These are phyloP conservation scores for Pseudomyrmex flavicornis DNA, from an alignment of 1,140 invertebrate species.

Conservation along the genomic window DNA sequence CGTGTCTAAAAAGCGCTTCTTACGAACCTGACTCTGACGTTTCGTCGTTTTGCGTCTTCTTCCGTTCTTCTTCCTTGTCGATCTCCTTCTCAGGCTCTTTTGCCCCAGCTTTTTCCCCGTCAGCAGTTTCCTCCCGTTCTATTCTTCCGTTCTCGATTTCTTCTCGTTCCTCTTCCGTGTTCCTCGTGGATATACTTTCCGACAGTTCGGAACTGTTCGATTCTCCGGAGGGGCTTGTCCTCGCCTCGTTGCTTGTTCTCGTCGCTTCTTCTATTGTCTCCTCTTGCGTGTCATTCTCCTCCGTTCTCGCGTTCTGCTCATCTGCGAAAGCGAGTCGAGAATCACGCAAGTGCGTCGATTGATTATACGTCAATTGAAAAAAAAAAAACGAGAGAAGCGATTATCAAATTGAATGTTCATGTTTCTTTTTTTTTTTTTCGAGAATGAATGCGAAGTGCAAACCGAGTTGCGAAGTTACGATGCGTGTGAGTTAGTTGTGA, in stretches of 20 bases:
- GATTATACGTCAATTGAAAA: not conserved
- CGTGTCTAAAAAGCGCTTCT: conserved; percentile 2
- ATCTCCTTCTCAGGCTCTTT: no score
- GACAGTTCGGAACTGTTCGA: conserved; percentile 26
- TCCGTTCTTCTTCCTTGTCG: not conserved
- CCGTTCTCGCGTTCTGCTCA: conserved; percentile 25
- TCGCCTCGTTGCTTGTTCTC: conserved; percentile 4
- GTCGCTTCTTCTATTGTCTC: conserved; percentile 6
- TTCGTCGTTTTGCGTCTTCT: conserved; percentile 64
- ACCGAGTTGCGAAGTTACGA: not conserved
- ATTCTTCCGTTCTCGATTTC: not conserved
- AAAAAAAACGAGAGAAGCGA: conserved; percentile 39
- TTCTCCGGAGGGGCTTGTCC: not conserved
- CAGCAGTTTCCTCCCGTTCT: not conserved
- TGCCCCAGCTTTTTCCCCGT: no score
- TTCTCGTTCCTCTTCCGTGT: not conserved
- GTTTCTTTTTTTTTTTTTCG: conserved; percentile 5
- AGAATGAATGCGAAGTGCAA: not conserved
- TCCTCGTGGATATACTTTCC: not conserved
- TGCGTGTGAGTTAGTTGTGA: conserved; percentile 9
- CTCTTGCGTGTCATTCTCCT: conserved; percentile 28
- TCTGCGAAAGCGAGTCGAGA: conserved; percentile 13
- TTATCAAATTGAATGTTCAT: not conserved
- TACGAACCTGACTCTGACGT: conserved; percentile 73
- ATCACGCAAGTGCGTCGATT: not conserved